A percentile compares a stretch with the other conserved stretches of the same genome.
phyloP scores from a whole-genome alignment of 2,797 vertebrate genomes.

The Leptatherina wallacei region DNA sequence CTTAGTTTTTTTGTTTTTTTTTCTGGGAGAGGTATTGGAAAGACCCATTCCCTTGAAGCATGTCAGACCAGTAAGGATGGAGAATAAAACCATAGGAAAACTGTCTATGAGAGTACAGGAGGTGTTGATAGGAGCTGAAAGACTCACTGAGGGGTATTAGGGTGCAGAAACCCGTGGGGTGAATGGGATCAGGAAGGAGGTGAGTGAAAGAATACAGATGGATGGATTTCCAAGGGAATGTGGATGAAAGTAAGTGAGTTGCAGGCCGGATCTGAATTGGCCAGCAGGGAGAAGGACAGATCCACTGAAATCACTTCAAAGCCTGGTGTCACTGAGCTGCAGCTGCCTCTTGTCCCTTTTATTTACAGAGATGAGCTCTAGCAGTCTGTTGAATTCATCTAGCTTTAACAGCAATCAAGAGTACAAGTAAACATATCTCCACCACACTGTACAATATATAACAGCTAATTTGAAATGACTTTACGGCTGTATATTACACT shows the following conservation, averaged over 20 bases:
- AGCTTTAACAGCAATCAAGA: constrained; percentile 58
- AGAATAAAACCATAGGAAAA: constrained; percentile 58
- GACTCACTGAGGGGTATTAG: constrained; percentile 43
- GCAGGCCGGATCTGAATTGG: constrained; percentile 75
- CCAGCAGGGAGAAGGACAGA: constrained; percentile 76
- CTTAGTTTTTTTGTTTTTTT: constrained; percentile 81
- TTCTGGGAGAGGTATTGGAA: constrained; percentile 80
- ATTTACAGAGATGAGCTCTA: constrained; percentile 83
- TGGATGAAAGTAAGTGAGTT: constrained; percentile 73
- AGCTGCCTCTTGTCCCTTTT: constrained; percentile 77
- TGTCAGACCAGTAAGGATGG: constrained; percentile 52
- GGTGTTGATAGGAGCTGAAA: constrained; percentile 63
- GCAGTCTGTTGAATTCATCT: constrained; percentile 56
- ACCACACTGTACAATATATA: constrained; percentile 10
- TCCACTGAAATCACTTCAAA: constrained; percentile 85
- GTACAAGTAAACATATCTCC: constrained; percentile 63
- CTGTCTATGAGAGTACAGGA: constrained; percentile 41
- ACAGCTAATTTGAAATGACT: constrained; percentile 34
- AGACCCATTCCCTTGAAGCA: constrained; percentile 66
- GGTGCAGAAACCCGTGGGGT: constrained; percentile 49
- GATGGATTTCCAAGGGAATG: constrained; percentile 79
- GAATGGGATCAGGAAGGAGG: constrained; percentile 59
- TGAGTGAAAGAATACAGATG: constrained; percentile 72
- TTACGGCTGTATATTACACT: background rate
- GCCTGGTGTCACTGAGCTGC: constrained; percentile 80